Evolutionary conservation across 1,140 invertebrate genomes (phyloP).

Genomic region (Diorhabda carinulata): DNA sequence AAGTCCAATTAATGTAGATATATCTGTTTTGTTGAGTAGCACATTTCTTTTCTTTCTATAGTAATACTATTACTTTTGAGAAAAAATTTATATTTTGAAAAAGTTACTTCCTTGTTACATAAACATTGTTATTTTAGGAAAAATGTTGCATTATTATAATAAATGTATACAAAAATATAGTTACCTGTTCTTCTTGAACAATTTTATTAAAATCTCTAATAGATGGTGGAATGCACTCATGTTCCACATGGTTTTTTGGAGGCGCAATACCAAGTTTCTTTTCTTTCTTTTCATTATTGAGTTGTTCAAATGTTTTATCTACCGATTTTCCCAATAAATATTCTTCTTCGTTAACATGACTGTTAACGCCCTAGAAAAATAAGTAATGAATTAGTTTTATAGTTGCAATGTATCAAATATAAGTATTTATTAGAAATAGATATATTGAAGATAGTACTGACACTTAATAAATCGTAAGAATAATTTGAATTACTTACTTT

Average conservation of each 20-base stretch:
- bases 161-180: neutral
- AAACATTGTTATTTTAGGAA: too few species aligned
- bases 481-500: too few species aligned
- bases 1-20: too few species aligned
- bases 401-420: too few species aligned
- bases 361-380: constrained; percentile 59
- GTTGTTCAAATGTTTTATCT: constrained; percentile 77
- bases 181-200: constrained; percentile 50
- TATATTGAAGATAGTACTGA: too few species aligned
- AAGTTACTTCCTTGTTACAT: too few species aligned
- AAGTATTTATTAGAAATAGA: too few species aligned
- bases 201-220: constrained; percentile 59
- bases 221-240: constrained; percentile 73
- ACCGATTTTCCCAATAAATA: constrained; percentile 85
- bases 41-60: neutral
- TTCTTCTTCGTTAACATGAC: constrained; percentile 75
- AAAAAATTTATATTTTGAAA: too few species aligned
- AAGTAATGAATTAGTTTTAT: too few species aligned
- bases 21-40: neutral
- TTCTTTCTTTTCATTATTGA: constrained; percentile 59
- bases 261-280: constrained; percentile 47
- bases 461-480: too few species aligned
- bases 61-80: neutral
- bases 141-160: too few species aligned
- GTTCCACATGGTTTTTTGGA: constrained; percentile 67